Evolutionary conservation across 2,888 invertebrate species (phyloP).

Genomic region (Drosophila affinis): DNA sequence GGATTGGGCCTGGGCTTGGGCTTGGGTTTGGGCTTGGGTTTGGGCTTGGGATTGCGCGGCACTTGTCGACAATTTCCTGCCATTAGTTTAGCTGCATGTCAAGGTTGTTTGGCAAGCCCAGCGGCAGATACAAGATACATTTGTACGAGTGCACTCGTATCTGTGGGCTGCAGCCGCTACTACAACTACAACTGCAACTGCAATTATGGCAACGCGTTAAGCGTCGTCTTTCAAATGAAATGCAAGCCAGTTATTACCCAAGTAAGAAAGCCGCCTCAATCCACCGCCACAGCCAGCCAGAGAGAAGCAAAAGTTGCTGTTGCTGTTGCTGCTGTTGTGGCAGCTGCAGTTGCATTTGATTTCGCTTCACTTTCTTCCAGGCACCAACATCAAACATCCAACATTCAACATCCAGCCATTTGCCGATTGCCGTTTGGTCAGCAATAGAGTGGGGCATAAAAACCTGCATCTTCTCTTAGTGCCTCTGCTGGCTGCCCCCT

Average conservation of each 20-base stretch:
- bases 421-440: slow-evolving; percentile 11
- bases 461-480: slow-evolving; percentile 36
- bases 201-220: slow-evolving; percentile 70
- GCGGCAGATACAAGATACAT: slow-evolving; percentile 29
- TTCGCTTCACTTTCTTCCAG: slow-evolving; percentile 74
- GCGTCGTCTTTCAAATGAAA: slow-evolving; percentile 76
- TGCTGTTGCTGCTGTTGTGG: slow-evolving; percentile 12
- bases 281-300: slow-evolving; percentile 8
- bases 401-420: slow-evolving; percentile 30
- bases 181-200: slow-evolving; percentile 43
- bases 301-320: slow-evolving; percentile 45
- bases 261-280: slow-evolving; percentile 55
- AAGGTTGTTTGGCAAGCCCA: slow-evolving; percentile 76
- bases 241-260: slow-evolving; percentile 71
- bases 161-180: slow-evolving; percentile 13
- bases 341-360: slow-evolving; percentile 59
- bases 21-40: slow-evolving; percentile 28
- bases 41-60: slow-evolving; percentile 45
- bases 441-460: slow-evolving; percentile 4
- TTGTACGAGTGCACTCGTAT: slow-evolving; percentile 13
- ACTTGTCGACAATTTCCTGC: slow-evolving; percentile 73
- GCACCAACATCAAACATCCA: slow-evolving; percentile 30
- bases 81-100: slow-evolving; percentile 72
- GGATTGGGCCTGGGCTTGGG: slow-evolving; percentile 8
- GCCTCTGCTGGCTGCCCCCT: neutral